Conservation (phyloP, 2,888 invertebrate species). For the Hydriomena furcata region DNA sequence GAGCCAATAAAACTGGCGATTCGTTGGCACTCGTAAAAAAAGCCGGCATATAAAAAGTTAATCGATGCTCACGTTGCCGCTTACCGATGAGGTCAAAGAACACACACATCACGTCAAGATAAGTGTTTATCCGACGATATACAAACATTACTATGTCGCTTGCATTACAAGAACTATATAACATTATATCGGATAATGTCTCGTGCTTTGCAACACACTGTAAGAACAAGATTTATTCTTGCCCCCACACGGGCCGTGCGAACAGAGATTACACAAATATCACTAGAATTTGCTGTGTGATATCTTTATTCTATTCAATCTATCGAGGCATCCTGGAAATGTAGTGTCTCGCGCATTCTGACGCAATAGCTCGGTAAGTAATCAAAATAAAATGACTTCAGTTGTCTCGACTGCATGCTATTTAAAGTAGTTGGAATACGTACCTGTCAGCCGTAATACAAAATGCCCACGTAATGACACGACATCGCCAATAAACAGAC, state of each 20-base stretch:
- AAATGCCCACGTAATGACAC: constrained; percentile 63
- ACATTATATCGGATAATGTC: constrained; percentile 30
- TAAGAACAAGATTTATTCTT: constrained; percentile 28
- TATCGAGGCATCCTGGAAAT: neutral
- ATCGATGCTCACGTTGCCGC: constrained; percentile 40
- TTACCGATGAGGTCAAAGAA: constrained; percentile 43
- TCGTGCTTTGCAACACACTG: constrained; percentile 27
- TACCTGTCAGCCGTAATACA: constrained; percentile 42
- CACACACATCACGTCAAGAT: constrained; percentile 37
- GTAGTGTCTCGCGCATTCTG: neutral
- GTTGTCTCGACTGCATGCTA: constrained; percentile 11
- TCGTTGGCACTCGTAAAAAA: constrained; percentile 45
- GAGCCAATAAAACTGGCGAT: constrained; percentile 45
- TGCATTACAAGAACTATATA: constrained; percentile 32
- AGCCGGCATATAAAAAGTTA: constrained; percentile 47
- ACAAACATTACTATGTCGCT: constrained; percentile 32
- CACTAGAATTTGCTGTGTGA: neutral
- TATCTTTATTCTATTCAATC: neutral
- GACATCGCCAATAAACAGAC: constrained; percentile 56
- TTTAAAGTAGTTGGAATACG: constrained; percentile 27
- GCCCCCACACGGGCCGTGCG: constrained; percentile 25
- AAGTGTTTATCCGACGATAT: constrained; percentile 32
- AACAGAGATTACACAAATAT: constrained; percentile 23
- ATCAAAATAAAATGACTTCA: constrained; percentile 3
- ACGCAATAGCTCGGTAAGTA: neutral